phyloP scores from a whole-genome alignment of 2,797 vertebrate species.

The Knipowitschia caucasica region DNA sequence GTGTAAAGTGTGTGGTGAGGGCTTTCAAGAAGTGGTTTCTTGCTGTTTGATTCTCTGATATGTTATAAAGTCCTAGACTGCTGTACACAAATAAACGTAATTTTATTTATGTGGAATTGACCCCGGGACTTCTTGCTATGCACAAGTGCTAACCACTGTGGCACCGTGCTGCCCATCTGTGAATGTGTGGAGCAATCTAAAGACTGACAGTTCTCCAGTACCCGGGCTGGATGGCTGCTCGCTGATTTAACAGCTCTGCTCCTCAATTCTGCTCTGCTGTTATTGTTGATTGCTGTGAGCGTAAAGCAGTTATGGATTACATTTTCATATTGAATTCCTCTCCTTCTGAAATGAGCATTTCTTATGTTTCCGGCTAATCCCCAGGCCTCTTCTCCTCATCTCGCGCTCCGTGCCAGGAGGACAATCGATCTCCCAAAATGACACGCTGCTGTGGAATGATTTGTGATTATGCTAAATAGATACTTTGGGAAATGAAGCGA shows the following conservation, averaged over 20 bases:
- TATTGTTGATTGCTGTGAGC: neutral
- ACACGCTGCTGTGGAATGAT: neutral
- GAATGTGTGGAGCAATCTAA: too few relatives aligned
- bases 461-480: neutral
- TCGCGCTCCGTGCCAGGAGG: neutral
- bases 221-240: neutral
- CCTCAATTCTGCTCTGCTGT: neutral
- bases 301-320: neutral
- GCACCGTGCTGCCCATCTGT: too few relatives aligned
- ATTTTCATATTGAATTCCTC: neutral
- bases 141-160: too few relatives aligned
- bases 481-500: neutral
- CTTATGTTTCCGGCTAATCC: neutral
- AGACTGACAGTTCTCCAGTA: neutral
- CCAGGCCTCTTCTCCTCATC: neutral
- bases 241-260: neutral
- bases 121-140: too few relatives aligned
- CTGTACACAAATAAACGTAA: too few relatives aligned
- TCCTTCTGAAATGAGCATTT: neutral
- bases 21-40: too few relatives aligned
- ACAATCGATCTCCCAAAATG: neutral
- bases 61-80: too few relatives aligned
- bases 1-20: too few relatives aligned
- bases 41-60: too few relatives aligned
- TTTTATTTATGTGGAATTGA: too few relatives aligned